Conservation (phyloP, 1,140 invertebrate genomes). For the Leptonema lineaticorne region DNA sequence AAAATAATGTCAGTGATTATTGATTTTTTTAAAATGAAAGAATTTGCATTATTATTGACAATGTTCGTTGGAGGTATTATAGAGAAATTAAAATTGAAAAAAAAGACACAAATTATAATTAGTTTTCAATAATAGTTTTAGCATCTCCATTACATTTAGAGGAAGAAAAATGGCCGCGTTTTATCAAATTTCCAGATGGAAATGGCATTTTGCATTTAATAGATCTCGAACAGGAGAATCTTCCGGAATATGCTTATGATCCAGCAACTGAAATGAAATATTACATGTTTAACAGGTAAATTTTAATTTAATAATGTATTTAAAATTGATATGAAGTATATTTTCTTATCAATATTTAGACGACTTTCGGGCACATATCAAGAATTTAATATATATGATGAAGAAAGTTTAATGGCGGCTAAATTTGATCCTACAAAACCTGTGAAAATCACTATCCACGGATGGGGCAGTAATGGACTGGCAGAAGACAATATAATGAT, state of each 20-base stretch:
- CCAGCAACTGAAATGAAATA: slow-evolving; percentile 23
- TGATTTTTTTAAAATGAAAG: no score
- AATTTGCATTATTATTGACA: neutral
- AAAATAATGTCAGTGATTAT: no score
- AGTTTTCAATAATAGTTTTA: neutral
- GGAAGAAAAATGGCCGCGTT: slow-evolving; percentile 36
- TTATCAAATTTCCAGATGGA: slow-evolving; percentile 43
- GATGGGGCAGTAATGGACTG: slow-evolving; percentile 5
- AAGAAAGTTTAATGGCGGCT: neutral
- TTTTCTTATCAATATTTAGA: neutral
- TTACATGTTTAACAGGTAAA: slow-evolving; percentile 23
- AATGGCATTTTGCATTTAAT: slow-evolving; percentile 45
- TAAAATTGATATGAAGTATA: neutral
- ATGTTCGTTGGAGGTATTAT: neutral
- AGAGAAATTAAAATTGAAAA: neutral
- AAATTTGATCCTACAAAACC: neutral
- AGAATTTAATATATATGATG: neutral
- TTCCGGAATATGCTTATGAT: neutral
- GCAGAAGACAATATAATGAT: slow-evolving; percentile 2
- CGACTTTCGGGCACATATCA: neutral
- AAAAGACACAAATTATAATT: neutral
- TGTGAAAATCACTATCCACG: neutral
- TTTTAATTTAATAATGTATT: no score
- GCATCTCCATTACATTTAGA: neutral
- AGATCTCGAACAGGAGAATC: slow-evolving; percentile 43